Evolutionary conservation across 2,888 invertebrate genomes (phyloP).

Genomic region (Chelonus formosanus): DNA sequence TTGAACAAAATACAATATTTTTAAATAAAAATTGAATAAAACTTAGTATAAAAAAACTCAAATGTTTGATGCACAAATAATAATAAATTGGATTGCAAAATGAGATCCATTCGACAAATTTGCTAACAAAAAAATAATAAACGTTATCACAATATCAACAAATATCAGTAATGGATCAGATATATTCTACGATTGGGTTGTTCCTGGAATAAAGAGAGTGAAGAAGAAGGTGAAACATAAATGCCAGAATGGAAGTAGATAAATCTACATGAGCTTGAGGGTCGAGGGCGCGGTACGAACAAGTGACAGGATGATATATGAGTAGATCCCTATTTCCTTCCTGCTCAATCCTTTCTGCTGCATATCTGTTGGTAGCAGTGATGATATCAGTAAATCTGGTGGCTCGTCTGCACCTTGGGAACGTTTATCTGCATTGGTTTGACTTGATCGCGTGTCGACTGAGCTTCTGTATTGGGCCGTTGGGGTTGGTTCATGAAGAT

Average conservation of each 20-base stretch:
- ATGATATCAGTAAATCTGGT: constrained; percentile 37
- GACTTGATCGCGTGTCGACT: constrained; percentile 36
- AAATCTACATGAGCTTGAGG: constrained; percentile 20
- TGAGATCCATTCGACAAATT: too few relatives aligned
- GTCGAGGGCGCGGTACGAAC: constrained; percentile 24
- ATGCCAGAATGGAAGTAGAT: constrained; percentile 16
- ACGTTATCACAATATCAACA: too few relatives aligned
- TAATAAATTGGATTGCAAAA: too few relatives aligned
- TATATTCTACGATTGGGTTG: too few relatives aligned
- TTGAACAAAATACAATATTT: too few relatives aligned
- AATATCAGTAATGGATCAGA: too few relatives aligned
- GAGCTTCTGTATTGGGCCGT: constrained; percentile 13
- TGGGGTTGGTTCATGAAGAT: not conserved
- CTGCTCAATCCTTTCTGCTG: not conserved
- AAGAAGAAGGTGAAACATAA: constrained; percentile 5
- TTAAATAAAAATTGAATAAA: too few relatives aligned
- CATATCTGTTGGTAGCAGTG: constrained; percentile 10
- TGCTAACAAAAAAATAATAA: too few relatives aligned
- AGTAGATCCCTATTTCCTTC: constrained; percentile 19
- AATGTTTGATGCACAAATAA: too few relatives aligned
- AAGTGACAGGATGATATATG: constrained; percentile 40
- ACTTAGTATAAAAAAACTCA: too few relatives aligned
- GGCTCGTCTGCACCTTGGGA: constrained; percentile 34
- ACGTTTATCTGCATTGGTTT: constrained; percentile 31
- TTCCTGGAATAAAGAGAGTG: too few relatives aligned